Evolutionary conservation across 2,797 vertebrate species (phyloP), one percentile per base, ranked within the genome.

Genomic region (Thalassophryne amazonica): DNA sequence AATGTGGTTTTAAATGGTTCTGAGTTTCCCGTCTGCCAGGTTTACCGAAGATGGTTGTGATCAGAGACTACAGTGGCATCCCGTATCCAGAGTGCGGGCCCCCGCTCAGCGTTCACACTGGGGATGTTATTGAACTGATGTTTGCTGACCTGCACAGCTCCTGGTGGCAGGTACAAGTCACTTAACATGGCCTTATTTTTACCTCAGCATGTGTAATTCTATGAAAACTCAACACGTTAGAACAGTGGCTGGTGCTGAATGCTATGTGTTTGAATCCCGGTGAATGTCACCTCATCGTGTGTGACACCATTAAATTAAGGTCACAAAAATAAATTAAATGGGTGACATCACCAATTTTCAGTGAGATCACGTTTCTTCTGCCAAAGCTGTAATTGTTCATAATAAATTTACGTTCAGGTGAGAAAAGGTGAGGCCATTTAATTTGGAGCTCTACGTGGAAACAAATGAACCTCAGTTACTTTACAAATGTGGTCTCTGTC

Each of bases 111-210:
- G 86, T 95, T 77, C 93, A 93, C 50, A 69, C 76, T 5, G 95
- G 95, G 7, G 94, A 98, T 51, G 92, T 94, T 4, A 85, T 97
- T 46, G 93, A 96, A 60, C 88, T 98, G 43, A 90, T 95, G 50
- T 87, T 84, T 78, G 95, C 93, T 37, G 93, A 98, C 66, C 90
- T 93, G 31, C 91, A 93, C 68, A 94, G 92, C 79, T 86, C 91
- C 35, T 98, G 96, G 89, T 98, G 95, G 95, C 93, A 98, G 95
- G 95, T 98, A 81, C 23, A 84, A 86, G 70, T 78, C 62, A 47
- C 51, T 75, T 41, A 6, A 28, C 68, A 60, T 60, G 15, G 21
- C n/a, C 42, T 33, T 59, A 30, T 21, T 66, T 72, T 66, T 36
- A 63, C 60, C 75, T 61, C 55, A 19, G 56, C 73, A 72, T 76